Conservation (phyloP, 2,113 vertebrate species). For the Burhinus oedicnemus region DNA sequence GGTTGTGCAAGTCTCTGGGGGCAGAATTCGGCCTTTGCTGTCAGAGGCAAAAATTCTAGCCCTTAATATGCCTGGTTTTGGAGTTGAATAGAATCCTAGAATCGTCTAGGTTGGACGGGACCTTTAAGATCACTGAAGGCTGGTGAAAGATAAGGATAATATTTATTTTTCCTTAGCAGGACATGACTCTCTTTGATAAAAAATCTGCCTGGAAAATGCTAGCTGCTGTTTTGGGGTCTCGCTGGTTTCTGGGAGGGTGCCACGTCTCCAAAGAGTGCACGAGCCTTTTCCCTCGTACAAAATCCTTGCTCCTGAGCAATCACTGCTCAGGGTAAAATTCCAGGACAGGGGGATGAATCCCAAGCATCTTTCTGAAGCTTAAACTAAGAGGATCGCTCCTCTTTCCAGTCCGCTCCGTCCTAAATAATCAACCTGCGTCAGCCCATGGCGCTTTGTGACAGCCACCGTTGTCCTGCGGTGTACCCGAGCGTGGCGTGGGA, state of each 20-base stretch:
- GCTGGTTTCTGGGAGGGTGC: background rate
- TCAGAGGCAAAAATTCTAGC: background rate
- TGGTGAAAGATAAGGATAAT: background rate
- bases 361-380: background rate
- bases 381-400: background rate
- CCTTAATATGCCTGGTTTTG: fast-evolving
- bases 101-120: background rate
- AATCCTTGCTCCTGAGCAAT: background rate
- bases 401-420: background rate
- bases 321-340: background rate
- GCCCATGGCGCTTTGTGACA: background rate
- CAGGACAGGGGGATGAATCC: background rate
- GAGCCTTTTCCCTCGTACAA: background rate
- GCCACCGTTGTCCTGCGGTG: fast-evolving
- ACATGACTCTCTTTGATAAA: background rate
- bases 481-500: background rate
- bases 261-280: fast-evolving
- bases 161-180: background rate
- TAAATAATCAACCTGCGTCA: background rate
- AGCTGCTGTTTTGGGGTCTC: background rate
- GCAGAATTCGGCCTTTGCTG: background rate
- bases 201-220: background rate
- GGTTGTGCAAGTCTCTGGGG: background rate
- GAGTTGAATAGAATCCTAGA: background rate
- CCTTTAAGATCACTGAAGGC: background rate